These are phyloP conservation scores for Hemithea aestivaria DNA, from an alignment of 2,888 invertebrate genomes.

Conservation along the genomic window DNA sequence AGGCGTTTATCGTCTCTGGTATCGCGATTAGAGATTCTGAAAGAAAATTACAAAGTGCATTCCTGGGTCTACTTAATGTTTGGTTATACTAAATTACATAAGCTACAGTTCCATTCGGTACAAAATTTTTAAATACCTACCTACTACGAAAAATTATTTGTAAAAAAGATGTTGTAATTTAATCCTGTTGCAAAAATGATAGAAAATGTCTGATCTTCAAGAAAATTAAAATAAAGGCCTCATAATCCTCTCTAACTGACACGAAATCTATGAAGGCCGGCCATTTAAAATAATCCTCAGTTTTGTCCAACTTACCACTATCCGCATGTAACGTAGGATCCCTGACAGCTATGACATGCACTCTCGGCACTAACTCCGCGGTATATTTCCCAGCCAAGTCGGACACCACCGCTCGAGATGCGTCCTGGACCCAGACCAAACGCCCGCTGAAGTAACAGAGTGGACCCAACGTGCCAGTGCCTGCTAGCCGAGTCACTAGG, in stretches of 20 bases:
- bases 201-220: no score
- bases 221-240: no score
- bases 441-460: constrained; percentile 89
- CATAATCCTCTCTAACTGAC: no score
- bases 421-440: constrained; percentile 90
- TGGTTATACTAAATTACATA: no score
- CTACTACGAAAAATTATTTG: no score
- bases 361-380: constrained; percentile 81
- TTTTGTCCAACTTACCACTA: constrained; percentile 81
- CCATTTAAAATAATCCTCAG: no score
- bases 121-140: no score
- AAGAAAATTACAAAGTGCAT: constrained; percentile 20
- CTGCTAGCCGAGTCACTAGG: constrained; percentile 56
- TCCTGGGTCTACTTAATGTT: no score
- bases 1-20: constrained; percentile 84
- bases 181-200: no score
- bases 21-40: constrained; percentile 81
- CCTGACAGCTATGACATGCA: constrained; percentile 85
- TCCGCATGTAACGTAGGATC: constrained; percentile 83
- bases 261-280: no score
- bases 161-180: no score
- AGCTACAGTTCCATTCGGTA: no score
- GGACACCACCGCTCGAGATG: constrained; percentile 85
- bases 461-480: constrained; percentile 82
- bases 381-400: constrained; percentile 87